phyloP scores from a whole-genome alignment of 2,888 invertebrate genomes.

The Nomada lathburiana region DNA sequence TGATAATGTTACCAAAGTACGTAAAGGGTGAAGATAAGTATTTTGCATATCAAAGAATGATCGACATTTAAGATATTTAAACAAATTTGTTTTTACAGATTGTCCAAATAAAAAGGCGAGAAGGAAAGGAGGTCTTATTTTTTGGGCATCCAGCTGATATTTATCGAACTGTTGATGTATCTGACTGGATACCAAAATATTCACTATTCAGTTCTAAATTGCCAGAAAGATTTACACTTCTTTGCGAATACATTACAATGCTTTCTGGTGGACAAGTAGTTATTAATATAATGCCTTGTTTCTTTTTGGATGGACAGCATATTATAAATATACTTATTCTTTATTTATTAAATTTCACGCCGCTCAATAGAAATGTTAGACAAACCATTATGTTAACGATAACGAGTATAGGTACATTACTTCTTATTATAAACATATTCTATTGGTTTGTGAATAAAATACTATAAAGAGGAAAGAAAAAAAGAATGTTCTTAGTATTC shows the following conservation, averaged over 20 bases:
- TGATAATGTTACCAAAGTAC: conserved; percentile 91
- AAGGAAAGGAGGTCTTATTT: conserved; percentile 90
- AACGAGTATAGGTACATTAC: conserved; percentile 90
- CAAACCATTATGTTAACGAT: conserved; percentile 89
- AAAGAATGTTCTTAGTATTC: conserved; percentile 50
- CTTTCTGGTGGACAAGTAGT: conserved; percentile 96
- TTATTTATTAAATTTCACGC: conserved; percentile 85
- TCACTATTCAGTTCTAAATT: conserved; percentile 87
- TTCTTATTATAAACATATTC: conserved; percentile 88
- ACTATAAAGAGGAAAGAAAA: conserved; percentile 72
- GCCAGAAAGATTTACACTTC: conserved; percentile 89
- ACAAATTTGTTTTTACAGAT: conserved; percentile 72
- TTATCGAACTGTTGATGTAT: conserved; percentile 89
- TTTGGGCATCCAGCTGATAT: conserved; percentile 92
- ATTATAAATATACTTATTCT: conserved; percentile 90
- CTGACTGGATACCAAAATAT: conserved; percentile 91
- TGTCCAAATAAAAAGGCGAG: conserved; percentile 82
- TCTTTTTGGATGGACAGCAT: conserved; percentile 96
- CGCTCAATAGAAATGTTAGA: conserved; percentile 86
- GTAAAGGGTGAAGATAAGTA: conserved; percentile 6
- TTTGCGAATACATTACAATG: conserved; percentile 92
- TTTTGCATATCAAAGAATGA: not conserved
- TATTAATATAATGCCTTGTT: conserved; percentile 96
- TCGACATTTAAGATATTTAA: not conserved
- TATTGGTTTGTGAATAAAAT: conserved; percentile 86